phyloP scores from a whole-genome alignment of 2,888 invertebrate genomes.

The Ormyrus pomaceus region DNA sequence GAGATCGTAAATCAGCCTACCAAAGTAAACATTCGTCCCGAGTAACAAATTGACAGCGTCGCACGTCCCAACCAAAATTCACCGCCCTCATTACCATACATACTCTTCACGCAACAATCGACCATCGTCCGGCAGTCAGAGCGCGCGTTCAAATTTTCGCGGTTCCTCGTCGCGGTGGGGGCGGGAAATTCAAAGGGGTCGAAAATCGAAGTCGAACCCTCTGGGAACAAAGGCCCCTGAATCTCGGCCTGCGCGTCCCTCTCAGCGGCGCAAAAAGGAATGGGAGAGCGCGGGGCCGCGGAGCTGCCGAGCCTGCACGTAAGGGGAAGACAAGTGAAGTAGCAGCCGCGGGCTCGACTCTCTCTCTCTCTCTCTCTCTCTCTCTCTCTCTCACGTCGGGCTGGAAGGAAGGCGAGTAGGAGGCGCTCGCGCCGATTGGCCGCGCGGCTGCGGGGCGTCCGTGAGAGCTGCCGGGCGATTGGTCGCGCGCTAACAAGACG shows the following conservation, averaged over 20 bases:
- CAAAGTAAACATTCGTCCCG: neutral
- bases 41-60: too few species aligned
- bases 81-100: too few species aligned
- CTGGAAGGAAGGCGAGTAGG: constrained; percentile 63
- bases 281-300: constrained; percentile 42
- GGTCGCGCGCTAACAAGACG: constrained; percentile 71
- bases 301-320: constrained; percentile 38
- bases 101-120: too few species aligned
- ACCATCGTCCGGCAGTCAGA: too few species aligned
- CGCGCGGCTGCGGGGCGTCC: constrained; percentile 69
- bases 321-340: too few species aligned
- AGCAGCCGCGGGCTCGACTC: too few species aligned
- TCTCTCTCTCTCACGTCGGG: too few species aligned
- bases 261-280: constrained; percentile 36
- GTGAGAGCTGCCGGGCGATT: constrained; percentile 71
- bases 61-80: too few species aligned
- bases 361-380: too few species aligned
- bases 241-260: too few species aligned
- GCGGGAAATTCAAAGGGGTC: constrained; percentile 29
- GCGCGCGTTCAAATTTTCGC: constrained; percentile 32
- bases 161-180: neutral
- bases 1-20: constrained; percentile 14
- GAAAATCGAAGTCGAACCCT: too few species aligned
- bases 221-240: too few species aligned
- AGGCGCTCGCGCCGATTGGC: constrained; percentile 73